Evolutionary conservation across 2,888 invertebrate species (phyloP).

Genomic region (Neoascia interrupta): DNA sequence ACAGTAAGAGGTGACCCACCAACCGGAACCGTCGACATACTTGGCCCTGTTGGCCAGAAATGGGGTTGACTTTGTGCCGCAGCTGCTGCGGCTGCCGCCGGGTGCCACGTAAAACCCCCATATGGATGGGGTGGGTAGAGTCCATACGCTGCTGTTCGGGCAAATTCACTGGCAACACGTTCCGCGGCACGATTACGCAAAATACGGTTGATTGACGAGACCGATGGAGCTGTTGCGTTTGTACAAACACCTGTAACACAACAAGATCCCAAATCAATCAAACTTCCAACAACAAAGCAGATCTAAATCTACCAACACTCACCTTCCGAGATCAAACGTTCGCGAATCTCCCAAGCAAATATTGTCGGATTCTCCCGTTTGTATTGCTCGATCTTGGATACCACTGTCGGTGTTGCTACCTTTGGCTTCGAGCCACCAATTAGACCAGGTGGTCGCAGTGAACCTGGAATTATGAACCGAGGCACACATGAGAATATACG

Average conservation of each 20-base stretch:
- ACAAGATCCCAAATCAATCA: conserved; percentile 49
- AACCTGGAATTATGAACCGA: conserved; percentile 83
- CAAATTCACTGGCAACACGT: conserved; percentile 96
- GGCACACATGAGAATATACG: conserved; percentile 3
- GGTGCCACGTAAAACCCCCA: conserved; percentile 82
- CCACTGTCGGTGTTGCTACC: conserved; percentile 98
- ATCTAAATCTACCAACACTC: conserved; percentile 76
- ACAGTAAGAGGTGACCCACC: conserved; percentile 80
- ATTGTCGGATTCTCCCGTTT: conserved; percentile 99
- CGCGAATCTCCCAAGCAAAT: conserved; percentile 99
- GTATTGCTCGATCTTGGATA: conserved; percentile 98
- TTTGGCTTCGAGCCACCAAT: conserved; percentile 98
- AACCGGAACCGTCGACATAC: conserved; percentile 81
- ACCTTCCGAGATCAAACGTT: conserved; percentile 98
- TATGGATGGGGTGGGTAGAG: conserved; percentile 88
- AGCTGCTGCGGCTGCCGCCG: conserved; percentile 79
- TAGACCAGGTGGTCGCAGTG: conserved; percentile 92
- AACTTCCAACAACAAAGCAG: too few species aligned
- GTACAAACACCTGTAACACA: conserved; percentile 91
- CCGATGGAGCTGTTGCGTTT: conserved; percentile 96
- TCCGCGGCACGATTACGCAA: conserved; percentile 97
- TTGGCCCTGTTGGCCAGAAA: conserved; percentile 82
- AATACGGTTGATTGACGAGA: conserved; percentile 97
- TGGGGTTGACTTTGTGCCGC: conserved; percentile 78
- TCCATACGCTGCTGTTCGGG: conserved; percentile 93